phyloP scores from a whole-genome alignment of 2,888 invertebrate genomes.

The Dyspetes luteomarginatus region DNA sequence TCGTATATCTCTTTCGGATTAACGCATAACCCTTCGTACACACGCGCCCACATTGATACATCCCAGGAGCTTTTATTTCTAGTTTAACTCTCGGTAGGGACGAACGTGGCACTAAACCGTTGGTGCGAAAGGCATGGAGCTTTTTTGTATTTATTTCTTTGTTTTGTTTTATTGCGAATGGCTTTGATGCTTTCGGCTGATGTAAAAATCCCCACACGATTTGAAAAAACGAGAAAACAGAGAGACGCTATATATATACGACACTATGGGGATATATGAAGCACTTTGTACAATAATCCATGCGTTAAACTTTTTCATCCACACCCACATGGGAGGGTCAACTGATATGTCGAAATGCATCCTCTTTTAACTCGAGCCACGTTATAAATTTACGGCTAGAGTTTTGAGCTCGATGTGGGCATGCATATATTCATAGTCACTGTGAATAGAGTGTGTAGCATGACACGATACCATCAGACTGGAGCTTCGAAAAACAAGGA shows the following conservation, averaged over 20 bases:
- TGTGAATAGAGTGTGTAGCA: constrained; percentile 5
- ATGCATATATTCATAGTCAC: neutral
- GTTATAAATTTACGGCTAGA: constrained; percentile 60
- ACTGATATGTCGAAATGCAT: constrained; percentile 52
- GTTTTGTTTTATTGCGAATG: neutral
- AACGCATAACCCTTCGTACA: neutral
- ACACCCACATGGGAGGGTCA: constrained; percentile 6
- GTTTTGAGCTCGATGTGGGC: constrained; percentile 6
- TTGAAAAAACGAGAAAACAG: neutral
- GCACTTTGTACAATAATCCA: constrained; percentile 54
- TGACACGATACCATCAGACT: constrained; percentile 1
- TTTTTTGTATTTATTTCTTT: neutral
- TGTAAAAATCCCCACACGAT: neutral
- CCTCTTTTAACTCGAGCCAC: constrained; percentile 39
- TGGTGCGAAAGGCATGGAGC: neutral
- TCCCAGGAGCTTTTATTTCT: neutral
- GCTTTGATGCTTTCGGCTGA: neutral
- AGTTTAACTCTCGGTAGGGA: neutral
- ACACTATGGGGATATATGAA: constrained; percentile 18
- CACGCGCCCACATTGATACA: no score
- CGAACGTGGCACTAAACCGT: neutral
- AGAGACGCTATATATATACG: no score
- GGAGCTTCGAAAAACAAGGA: constrained; percentile 44
- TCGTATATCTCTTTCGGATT: neutral
- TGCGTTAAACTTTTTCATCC: constrained; percentile 47